These are phyloP conservation scores for Geotrypetes seraphini DNA, from an alignment of 2,797 vertebrate genomes.

Conservation along the genomic window DNA sequence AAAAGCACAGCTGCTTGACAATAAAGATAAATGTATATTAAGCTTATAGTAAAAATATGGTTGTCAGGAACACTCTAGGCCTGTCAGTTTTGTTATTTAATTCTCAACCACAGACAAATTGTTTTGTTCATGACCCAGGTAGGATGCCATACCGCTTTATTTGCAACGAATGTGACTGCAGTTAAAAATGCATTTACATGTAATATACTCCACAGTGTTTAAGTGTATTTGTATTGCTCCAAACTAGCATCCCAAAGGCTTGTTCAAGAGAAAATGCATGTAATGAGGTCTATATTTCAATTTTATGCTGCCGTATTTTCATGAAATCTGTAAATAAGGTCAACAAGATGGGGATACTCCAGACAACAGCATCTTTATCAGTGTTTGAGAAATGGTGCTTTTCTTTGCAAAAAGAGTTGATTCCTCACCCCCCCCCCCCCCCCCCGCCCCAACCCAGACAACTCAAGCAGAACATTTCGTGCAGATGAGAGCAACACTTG, in stretches of 20 bases:
- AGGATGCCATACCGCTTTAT: conserved; percentile 42
- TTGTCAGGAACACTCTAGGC: conserved; percentile 40
- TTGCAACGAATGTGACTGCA: conserved; percentile 30
- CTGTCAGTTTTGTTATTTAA: conserved; percentile 41
- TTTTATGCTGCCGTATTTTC: conserved; percentile 45
- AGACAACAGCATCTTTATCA: conserved; percentile 43
- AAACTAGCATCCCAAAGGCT: conserved; percentile 28
- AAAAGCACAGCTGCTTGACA: conserved; percentile 24
- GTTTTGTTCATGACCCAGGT: conserved; percentile 36
- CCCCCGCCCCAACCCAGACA: not conserved
- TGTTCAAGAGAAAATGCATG: conserved; percentile 41
- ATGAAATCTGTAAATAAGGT: conserved; percentile 49
- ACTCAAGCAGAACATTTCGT: not conserved
- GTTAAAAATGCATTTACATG: conserved; percentile 32
- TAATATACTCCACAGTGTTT: conserved; percentile 24
- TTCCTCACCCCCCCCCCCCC: too few relatives aligned
- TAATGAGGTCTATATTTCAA: conserved; percentile 42
- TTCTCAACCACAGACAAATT: conserved; percentile 21
- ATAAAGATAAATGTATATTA: conserved; percentile 21
- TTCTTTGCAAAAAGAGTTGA: conserved; percentile 29
- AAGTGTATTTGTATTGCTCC: conserved; percentile 32
- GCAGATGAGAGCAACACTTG: not conserved
- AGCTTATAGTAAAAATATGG: conserved; percentile 28
- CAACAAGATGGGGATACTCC: conserved; percentile 35
- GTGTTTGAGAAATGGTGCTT: conserved; percentile 37